phyloP scores from a whole-genome alignment of 2,888 invertebrate species.

The Polydesmus complanatus region DNA sequence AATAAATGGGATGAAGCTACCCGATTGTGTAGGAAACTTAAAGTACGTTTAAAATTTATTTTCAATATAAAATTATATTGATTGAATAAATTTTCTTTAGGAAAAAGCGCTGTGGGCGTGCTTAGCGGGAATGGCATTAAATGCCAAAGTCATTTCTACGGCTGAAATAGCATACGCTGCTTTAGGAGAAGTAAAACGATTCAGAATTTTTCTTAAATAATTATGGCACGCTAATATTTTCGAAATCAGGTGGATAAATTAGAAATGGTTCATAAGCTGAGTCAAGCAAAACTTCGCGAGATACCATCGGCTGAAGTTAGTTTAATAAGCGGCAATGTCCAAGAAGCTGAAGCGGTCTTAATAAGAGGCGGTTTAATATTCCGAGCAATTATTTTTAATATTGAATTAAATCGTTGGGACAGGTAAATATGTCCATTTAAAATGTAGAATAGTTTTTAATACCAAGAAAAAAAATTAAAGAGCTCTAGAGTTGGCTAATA shows the following conservation, averaged over 20 bases:
- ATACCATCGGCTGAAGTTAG: slow-evolving; percentile 48
- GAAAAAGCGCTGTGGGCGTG: slow-evolving; percentile 68
- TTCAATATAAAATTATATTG: neutral
- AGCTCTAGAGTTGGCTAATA: slow-evolving; percentile 56
- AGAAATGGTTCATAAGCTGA: slow-evolving; percentile 40
- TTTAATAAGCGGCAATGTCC: slow-evolving; percentile 49
- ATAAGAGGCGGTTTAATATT: slow-evolving; percentile 51
- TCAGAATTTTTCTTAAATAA: neutral
- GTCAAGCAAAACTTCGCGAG: slow-evolving; percentile 33
- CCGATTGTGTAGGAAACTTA: slow-evolving; percentile 56
- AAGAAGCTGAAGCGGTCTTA: slow-evolving; percentile 56
- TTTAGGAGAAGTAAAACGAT: slow-evolving; percentile 44
- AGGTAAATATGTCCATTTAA: slow-evolving; percentile 37
- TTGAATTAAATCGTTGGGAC: slow-evolving; percentile 58
- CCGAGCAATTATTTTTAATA: slow-evolving; percentile 55
- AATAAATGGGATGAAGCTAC: slow-evolving; percentile 74
- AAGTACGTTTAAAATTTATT: slow-evolving; percentile 40
- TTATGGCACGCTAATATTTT: neutral
- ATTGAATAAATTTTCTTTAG: slow-evolving; percentile 21
- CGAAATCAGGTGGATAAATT: slow-evolving; percentile 33
- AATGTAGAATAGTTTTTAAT: neutral
- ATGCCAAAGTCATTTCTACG: slow-evolving; percentile 67
- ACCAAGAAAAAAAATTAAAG: slow-evolving; percentile 31
- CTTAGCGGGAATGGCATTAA: slow-evolving; percentile 78
- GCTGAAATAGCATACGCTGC: slow-evolving; percentile 93